Evolutionary conservation across 1,140 invertebrate genomes (phyloP).

Genomic region (Neocloeon triangulifer): DNA sequence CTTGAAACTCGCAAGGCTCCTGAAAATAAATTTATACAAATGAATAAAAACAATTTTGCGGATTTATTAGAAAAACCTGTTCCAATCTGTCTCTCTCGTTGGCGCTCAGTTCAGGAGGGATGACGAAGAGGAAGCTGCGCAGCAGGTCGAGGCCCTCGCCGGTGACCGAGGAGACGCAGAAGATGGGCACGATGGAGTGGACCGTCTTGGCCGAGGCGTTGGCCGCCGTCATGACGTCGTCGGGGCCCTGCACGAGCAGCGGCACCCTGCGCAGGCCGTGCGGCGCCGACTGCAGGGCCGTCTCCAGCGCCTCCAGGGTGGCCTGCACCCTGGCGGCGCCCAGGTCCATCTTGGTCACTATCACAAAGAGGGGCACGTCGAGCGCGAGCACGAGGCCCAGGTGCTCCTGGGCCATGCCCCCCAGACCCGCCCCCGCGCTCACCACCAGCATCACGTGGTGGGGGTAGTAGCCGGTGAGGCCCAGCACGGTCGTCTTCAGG

Average conservation of each 20-base stretch:
- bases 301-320: no score
- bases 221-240: constrained; percentile 47
- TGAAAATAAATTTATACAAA: no score
- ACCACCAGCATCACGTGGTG: constrained; percentile 89
- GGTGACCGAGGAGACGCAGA: constrained; percentile 85
- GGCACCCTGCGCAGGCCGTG: constrained; percentile 21
- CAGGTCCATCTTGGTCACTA: constrained; percentile 76
- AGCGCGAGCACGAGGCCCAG: constrained; percentile 59
- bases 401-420: constrained; percentile 58
- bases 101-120: constrained; percentile 41
- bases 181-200: constrained; percentile 57
- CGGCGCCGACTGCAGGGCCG: no score
- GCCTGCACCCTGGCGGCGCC: constrained; percentile 20
- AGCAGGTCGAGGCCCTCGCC: constrained; percentile 62
- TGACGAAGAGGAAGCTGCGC: constrained; percentile 50
- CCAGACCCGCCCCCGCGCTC: constrained; percentile 36
- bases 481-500: constrained; percentile 82
- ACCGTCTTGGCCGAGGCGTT: no score
- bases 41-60: no score
- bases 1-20: constrained; percentile 66
- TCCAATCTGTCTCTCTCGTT: constrained; percentile 49
- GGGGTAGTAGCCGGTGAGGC: constrained; percentile 79
- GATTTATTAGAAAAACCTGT: no score
- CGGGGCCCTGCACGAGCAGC: constrained; percentile 37
- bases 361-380: constrained; percentile 72